Percentiles rank a stretch among this genome's conserved stretches.
Evolutionary conservation across 2,888 invertebrate species (phyloP).

Genomic region (Volucella bombylans): DNA sequence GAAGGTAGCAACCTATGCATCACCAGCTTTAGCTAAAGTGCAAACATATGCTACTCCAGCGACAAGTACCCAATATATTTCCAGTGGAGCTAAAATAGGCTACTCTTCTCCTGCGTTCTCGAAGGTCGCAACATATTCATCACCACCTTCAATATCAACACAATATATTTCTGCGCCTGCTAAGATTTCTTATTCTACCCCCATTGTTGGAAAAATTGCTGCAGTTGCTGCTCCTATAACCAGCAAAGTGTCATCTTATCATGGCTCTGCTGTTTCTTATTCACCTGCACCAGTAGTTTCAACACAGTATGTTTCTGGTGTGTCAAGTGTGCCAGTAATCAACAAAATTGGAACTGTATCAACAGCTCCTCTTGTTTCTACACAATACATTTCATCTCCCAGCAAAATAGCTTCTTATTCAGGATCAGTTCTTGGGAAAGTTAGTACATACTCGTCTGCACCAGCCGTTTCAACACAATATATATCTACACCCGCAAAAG

Average conservation of each 20-base stretch:
- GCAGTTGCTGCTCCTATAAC: constrained; percentile 75
- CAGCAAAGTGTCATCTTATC: constrained; percentile 39
- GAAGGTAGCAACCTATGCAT: constrained; percentile 49
- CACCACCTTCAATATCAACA: constrained; percentile 76
- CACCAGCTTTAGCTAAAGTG: constrained; percentile 74
- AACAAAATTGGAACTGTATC: constrained; percentile 66
- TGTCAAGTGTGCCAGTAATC: constrained; percentile 67
- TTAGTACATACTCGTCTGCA: constrained; percentile 66
- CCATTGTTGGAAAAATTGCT: constrained; percentile 75
- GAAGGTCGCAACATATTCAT: constrained; percentile 69
- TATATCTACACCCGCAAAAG: constrained; percentile 76
- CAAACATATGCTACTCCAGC: constrained; percentile 75
- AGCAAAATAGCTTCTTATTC: constrained; percentile 81
- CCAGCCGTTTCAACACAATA: constrained; percentile 77
- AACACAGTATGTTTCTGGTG: constrained; percentile 77
- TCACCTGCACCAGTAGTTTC: constrained; percentile 71
- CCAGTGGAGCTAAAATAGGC: constrained; percentile 48
- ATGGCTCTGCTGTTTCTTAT: constrained; percentile 27
- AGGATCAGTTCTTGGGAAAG: constrained; percentile 62
- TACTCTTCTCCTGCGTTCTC: constrained; percentile 69
- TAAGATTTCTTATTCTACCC: constrained; percentile 70
- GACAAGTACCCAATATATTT: constrained; percentile 65
- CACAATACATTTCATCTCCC: constrained; percentile 75
- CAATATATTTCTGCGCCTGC: constrained; percentile 78
- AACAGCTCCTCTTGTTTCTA: constrained; percentile 67